These are phyloP conservation scores for Flabesymbios commensalis DNA, from an alignment of 2,888 invertebrate species.

Conservation along the genomic window DNA sequence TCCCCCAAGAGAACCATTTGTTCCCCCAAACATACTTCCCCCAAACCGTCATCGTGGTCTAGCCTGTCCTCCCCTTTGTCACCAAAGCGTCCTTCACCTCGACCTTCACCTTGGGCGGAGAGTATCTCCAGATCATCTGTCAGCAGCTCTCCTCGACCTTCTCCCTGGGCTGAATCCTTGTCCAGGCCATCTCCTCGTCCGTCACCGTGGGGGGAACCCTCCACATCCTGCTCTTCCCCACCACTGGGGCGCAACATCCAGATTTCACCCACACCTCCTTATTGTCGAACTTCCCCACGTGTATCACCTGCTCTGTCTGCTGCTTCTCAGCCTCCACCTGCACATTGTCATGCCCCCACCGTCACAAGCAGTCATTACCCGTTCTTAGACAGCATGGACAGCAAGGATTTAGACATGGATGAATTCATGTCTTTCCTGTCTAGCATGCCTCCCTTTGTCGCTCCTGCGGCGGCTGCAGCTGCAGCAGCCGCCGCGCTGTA, in stretches of 20 bases:
- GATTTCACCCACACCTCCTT: neutral
- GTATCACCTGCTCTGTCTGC: neutral
- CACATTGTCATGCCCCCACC: neutral
- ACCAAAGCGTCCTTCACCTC: no score
- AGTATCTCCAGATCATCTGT: neutral
- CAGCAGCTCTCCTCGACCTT: no score
- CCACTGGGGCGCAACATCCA: neutral
- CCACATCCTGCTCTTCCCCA: conserved; percentile 5
- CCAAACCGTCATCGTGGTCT: neutral
- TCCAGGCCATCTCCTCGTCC: neutral
- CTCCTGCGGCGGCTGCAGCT: no score
- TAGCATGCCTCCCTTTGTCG: no score
- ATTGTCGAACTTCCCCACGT: conserved; percentile 8
- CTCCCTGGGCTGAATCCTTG: neutral
- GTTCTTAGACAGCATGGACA: no score
- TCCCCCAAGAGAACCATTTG: neutral
- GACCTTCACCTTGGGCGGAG: neutral
- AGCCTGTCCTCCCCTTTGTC: neutral
- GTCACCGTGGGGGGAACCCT: no score
- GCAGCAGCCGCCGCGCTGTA: no score
- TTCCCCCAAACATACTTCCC: neutral
- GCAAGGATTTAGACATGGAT: no score
- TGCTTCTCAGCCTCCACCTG: neutral
- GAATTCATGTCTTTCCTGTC: no score
- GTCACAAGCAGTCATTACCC: no score